A percentile compares a stretch with the other conserved stretches of the same genome.
Conservation (phyloP, 2,888 invertebrate species). For the Dynastes grantii region DNA sequence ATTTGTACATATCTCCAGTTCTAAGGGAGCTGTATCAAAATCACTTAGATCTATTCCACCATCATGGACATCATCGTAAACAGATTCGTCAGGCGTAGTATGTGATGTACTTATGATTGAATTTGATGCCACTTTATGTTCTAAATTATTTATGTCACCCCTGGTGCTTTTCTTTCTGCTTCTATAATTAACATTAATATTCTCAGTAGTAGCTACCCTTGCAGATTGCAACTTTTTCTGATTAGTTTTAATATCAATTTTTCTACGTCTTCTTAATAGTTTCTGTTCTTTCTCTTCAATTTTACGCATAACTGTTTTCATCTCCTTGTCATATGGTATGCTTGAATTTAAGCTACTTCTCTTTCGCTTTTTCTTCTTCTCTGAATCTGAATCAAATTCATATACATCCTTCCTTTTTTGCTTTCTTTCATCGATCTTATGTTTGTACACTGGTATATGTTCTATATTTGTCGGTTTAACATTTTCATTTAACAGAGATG, state of each 20-base stretch:
- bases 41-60: slow-evolving; percentile 1
- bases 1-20: slow-evolving; percentile 22
- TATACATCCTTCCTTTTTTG: slow-evolving; percentile 33
- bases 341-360: slow-evolving; percentile 9
- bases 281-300: slow-evolving; percentile 41
- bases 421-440: not conserved
- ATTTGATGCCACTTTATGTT: not conserved
- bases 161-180: not conserved
- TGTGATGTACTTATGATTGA: not conserved
- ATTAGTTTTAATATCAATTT: not conserved
- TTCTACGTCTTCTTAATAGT: not conserved
- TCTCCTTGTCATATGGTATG: slow-evolving; percentile 45
- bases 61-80: not conserved
- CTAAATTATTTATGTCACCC: not conserved
- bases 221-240: not conserved
- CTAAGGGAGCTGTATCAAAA: slow-evolving; percentile 1
- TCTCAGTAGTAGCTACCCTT: not conserved
- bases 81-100: not conserved
- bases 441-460: slow-evolving; percentile 37
- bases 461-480: not conserved
- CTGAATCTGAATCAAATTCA: slow-evolving; percentile 46
- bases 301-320: slow-evolving; percentile 31
- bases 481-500: not conserved
- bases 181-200: not conserved
- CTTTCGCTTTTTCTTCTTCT: slow-evolving; percentile 26